Evolutionary conservation across 2,888 invertebrate species (phyloP), one percentile per base, ranked within the genome.

Genomic region (Lasioglossum calceatum): DNA sequence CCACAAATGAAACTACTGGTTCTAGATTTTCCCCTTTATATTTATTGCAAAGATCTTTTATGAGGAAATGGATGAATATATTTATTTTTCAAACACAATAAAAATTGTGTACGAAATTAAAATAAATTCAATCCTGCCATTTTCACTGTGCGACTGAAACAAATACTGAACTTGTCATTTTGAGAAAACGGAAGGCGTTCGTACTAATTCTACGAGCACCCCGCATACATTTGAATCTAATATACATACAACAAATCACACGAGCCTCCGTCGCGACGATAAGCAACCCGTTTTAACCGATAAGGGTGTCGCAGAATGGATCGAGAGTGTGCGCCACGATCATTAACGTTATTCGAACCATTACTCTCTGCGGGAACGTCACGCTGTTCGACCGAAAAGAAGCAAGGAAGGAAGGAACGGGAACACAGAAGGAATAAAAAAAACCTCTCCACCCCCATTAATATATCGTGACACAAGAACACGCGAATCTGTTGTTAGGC

Each of bases 401-500:
- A 32, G 67, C 19, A 2, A 70, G 39, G 1, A 23, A 23, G 23
- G 19, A 36, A 70, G 36, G 32, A 70, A 70, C 10, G 36, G 10
- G 23, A 70, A 36, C 39, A 19, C 39, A 32, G 23, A 50, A 67
- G 27, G 23, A 19, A 64, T 64, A 14, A 16, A 70, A 42, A 79
- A 27, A 64, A 23, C 1, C 32, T 14, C 58, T 19, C 16, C 50
- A 32, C n/a, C 50, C n/a, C 44, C 79, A 75, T 85, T 85, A 64
- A 79, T 54, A 72, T 79, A 64, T 39, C 44, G 58, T 44, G 32
- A 50, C 74, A 58, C 8, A 0, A n/a, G 8, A 47, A 73, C 85
- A 85, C 85, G 85, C 85, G 76, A 85, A 84, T 14, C 39, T 47
- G 79, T 73, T 85, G 85, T 84, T 84, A 85, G 77, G 54, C 71